A percentile compares a stretch with the other conserved stretches of the same genome.
phyloP scores from a whole-genome alignment of 2,113 vertebrate genomes.

The Microtus oregoni region DNA sequence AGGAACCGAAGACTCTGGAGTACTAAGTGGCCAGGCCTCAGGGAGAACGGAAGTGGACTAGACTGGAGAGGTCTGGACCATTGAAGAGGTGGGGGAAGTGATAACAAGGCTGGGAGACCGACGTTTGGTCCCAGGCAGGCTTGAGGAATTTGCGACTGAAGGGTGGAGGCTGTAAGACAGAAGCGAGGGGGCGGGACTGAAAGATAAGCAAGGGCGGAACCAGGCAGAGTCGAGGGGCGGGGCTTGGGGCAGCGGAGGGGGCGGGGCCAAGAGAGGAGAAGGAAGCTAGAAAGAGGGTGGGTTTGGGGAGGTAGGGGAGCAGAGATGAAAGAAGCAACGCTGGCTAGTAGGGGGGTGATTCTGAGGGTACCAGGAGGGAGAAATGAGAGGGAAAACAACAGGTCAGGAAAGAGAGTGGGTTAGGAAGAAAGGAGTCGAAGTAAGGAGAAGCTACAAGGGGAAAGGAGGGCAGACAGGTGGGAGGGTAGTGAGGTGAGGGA shows the following conservation, averaged over 20 bases:
- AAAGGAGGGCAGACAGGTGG: neutral
- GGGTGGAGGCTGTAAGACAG: slow-evolving; percentile 62
- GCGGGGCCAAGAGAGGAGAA: neutral
- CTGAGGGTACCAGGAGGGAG: neutral
- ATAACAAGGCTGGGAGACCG: neutral
- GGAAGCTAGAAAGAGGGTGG: neutral
- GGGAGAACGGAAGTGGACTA: slow-evolving; percentile 65
- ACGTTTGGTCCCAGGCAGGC: neutral
- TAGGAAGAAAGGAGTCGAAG: neutral
- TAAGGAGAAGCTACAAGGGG: neutral
- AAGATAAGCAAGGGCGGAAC: slow-evolving; percentile 30
- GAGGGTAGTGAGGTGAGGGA: neutral
- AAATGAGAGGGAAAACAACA: neutral
- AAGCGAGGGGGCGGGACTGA: neutral
- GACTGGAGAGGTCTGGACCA: slow-evolving; percentile 53
- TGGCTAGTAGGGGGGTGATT: too few relatives aligned
- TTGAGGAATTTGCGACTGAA: slow-evolving; percentile 38
- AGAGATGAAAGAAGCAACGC: neutral
- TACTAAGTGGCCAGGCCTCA: neutral
- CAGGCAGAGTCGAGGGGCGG: neutral
- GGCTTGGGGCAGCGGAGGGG: neutral
- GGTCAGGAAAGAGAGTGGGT: neutral
- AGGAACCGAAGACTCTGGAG: neutral
- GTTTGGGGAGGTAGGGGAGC: too few relatives aligned
- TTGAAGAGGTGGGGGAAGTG: neutral